Evolutionary conservation across 2,888 invertebrate genomes (phyloP).

Genomic region (Plusia festucae): DNA sequence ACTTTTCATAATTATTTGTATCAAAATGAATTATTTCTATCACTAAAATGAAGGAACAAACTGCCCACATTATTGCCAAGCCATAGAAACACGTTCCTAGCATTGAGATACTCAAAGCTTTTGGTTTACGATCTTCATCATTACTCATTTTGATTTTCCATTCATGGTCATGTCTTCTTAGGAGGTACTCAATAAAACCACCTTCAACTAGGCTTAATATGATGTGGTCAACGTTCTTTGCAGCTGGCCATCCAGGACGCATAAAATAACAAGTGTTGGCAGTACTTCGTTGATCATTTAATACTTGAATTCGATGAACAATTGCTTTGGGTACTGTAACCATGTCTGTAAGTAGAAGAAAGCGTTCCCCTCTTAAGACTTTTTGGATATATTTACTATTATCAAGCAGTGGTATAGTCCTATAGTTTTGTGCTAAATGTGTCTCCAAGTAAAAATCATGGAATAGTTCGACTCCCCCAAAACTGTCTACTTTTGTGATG

Average conservation of each 20-base stretch:
- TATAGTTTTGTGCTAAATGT: conserved; percentile 56
- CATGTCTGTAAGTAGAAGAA: conserved; percentile 63
- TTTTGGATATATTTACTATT: conserved; percentile 50
- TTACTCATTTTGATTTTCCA: conserved; percentile 23
- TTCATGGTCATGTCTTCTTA: conserved; percentile 34
- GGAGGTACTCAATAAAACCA: conserved; percentile 62
- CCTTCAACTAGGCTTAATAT: conserved; percentile 63
- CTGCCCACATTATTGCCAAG: conserved; percentile 60
- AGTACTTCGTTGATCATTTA: conserved; percentile 60
- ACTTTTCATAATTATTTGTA: not conserved
- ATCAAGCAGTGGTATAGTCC: conserved; percentile 51
- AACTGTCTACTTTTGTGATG: conserved; percentile 61
- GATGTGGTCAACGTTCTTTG: conserved; percentile 56
- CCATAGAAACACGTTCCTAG: conserved; percentile 70
- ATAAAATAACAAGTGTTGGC: conserved; percentile 64
- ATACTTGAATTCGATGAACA: conserved; percentile 61
- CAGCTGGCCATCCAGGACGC: conserved; percentile 75
- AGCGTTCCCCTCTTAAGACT: conserved; percentile 67
- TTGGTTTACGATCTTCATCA: conserved; percentile 21
- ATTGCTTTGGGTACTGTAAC: conserved; percentile 44
- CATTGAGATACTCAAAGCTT: conserved; percentile 60
- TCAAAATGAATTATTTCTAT: conserved; percentile 61
- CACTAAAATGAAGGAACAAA: conserved; percentile 63
- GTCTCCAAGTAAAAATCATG: conserved; percentile 63
- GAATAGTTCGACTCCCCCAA: conserved; percentile 65